phyloP scores from a whole-genome alignment of 92 coral and sea anemone genomes.

The Palythoa caribaeorum region DNA sequence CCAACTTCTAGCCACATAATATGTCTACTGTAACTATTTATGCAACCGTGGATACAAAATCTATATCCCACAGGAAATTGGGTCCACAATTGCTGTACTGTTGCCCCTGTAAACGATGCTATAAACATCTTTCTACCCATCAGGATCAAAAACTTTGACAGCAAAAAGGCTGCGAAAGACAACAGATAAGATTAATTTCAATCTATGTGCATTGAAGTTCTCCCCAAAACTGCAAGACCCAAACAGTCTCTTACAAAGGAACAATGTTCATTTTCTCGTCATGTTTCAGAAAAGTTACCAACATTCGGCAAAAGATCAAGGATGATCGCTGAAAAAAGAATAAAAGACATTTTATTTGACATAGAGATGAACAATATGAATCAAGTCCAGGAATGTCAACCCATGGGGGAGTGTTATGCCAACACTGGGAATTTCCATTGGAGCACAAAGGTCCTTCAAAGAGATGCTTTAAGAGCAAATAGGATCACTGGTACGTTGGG shows the following conservation, averaged over 20 bases:
- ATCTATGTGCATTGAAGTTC: slow-evolving; percentile 47
- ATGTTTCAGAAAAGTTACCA: slow-evolving; percentile 8
- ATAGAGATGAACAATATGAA: slow-evolving; percentile 44
- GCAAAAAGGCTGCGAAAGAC: slow-evolving; percentile 46
- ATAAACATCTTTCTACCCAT: too few relatives aligned
- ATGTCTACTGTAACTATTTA: too few relatives aligned
- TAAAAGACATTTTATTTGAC: slow-evolving; percentile 14
- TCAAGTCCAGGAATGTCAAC: slow-evolving; percentile 19
- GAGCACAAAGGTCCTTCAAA: slow-evolving; percentile 9
- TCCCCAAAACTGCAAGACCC: slow-evolving; percentile 50
- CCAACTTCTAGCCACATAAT: too few relatives aligned
- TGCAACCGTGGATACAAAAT: too few relatives aligned
- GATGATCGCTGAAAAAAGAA: slow-evolving; percentile 43
- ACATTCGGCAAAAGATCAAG: slow-evolving; percentile 14
- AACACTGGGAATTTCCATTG: neutral
- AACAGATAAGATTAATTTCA: slow-evolving; percentile 35
- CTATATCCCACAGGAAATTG: too few relatives aligned
- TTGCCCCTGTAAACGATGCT: too few relatives aligned
- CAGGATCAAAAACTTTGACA: too few relatives aligned
- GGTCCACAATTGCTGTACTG: too few relatives aligned
- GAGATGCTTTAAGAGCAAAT: slow-evolving; percentile 25
- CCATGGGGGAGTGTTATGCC: neutral
- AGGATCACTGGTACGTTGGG: neutral
- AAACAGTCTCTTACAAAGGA: slow-evolving; percentile 48
- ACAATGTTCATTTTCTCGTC: slow-evolving; percentile 51